Evolutionary conservation across 2,797 vertebrate genomes (phyloP).

Genomic region (Merluccius polli): DNA sequence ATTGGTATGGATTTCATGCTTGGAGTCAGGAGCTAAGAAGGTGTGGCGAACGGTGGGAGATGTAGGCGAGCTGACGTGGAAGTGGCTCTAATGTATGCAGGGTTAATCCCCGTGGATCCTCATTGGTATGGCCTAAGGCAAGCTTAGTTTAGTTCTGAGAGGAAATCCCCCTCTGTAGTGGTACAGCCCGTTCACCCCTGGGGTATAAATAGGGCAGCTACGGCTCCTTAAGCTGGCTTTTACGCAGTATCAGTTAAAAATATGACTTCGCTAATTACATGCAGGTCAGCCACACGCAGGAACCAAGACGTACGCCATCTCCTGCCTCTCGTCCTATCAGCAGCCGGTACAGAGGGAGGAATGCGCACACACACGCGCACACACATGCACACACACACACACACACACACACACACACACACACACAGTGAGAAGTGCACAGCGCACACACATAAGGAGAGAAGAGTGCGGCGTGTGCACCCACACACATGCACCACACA

Average conservation of each 20-base stretch:
- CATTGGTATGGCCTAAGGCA: constrained; percentile 65
- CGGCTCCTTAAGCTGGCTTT: constrained; percentile 75
- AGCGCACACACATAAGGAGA: neutral
- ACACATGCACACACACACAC: neutral
- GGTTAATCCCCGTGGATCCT: constrained; percentile 71
- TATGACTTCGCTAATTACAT: constrained; percentile 72
- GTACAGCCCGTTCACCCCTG: constrained; percentile 65
- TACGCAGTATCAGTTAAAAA: constrained; percentile 77
- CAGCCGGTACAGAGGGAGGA: neutral
- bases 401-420: neutral
- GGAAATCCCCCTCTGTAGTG: constrained; percentile 64
- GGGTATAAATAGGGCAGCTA: constrained; percentile 76
- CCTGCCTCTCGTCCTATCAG: constrained; percentile 22
- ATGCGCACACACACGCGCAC: constrained; percentile 8
- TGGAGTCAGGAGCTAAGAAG: neutral
- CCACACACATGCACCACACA: constrained; percentile 3
- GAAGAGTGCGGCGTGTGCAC: neutral
- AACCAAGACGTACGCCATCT: constrained; percentile 52
- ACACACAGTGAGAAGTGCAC: neutral
- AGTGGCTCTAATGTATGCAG: constrained; percentile 58
- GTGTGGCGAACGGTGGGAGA: neutral
- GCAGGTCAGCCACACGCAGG: constrained; percentile 63
- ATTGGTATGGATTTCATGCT: neutral
- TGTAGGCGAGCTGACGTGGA: constrained; percentile 35
- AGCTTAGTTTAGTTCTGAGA: constrained; percentile 73